Conservation (phyloP, 1,140 invertebrate genomes). For the Battus philenor region DNA sequence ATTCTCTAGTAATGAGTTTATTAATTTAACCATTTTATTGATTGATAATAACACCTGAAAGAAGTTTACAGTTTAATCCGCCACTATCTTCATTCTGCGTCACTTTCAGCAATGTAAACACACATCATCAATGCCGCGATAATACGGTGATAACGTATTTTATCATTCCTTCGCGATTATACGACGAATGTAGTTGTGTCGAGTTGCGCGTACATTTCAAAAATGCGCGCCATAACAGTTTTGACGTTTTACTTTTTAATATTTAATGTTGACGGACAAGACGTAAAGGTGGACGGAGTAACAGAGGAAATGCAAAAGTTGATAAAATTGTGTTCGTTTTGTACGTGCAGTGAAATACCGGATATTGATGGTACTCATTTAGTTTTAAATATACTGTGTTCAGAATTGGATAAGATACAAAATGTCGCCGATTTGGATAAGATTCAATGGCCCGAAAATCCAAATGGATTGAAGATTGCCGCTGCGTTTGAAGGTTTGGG, state of each 20-base stretch:
- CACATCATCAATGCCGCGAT: slow-evolving; percentile 47
- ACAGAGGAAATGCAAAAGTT: slow-evolving; percentile 37
- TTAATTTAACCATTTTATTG: too few species aligned
- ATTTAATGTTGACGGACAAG: slow-evolving; percentile 35
- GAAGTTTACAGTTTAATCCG: slow-evolving; percentile 18
- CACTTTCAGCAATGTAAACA: slow-evolving; percentile 54
- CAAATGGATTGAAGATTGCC: slow-evolving; percentile 59
- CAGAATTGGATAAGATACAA: slow-evolving; percentile 51
- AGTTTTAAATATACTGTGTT: slow-evolving; percentile 64
- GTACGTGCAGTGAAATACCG: slow-evolving; percentile 66
- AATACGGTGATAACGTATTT: slow-evolving; percentile 57
- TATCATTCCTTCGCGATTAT: slow-evolving; percentile 63
- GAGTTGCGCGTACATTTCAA: slow-evolving; percentile 30
- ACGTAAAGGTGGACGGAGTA: slow-evolving; percentile 20
- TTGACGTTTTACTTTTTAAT: slow-evolving; percentile 57
- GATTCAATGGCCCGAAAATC: slow-evolving; percentile 61
- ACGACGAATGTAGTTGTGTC: slow-evolving; percentile 42
- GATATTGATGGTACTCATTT: slow-evolving; percentile 56
- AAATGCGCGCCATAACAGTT: slow-evolving; percentile 48
- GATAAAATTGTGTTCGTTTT: slow-evolving; percentile 56
- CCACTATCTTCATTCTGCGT: slow-evolving; percentile 28
- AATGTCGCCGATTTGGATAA: slow-evolving; percentile 61
- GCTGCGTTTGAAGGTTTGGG: slow-evolving; percentile 59
- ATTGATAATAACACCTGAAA: too few species aligned
- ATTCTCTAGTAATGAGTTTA: too few species aligned